Evolutionary conservation across 2,797 vertebrate genomes (phyloP).

Genomic region (Cyclopterus lumpus): DNA sequence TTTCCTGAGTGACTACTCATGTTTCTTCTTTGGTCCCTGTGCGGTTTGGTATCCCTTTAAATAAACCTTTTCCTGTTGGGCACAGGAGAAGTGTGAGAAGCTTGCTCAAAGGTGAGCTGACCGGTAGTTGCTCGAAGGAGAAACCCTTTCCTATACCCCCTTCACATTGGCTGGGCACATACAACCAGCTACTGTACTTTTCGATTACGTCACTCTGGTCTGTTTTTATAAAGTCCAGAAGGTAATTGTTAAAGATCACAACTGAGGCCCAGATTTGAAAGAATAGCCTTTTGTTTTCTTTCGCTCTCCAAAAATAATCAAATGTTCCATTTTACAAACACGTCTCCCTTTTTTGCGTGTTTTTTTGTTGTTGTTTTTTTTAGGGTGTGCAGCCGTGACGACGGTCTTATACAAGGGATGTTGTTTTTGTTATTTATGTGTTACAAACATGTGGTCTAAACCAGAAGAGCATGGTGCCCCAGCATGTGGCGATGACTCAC

Average conservation of each 20-base stretch:
- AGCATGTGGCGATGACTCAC: slow-evolving; percentile 79
- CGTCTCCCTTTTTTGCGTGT: too few relatives aligned
- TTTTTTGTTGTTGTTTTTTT: background rate
- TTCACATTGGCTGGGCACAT: slow-evolving; percentile 7
- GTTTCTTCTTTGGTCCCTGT: slow-evolving; percentile 15
- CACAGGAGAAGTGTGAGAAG: background rate
- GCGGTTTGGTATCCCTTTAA: slow-evolving; percentile 30
- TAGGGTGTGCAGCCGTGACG: background rate
- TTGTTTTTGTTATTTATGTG: slow-evolving; percentile 43
- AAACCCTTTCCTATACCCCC: slow-evolving; percentile 9
- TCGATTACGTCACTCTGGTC: slow-evolving; percentile 25
- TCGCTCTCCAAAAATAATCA: background rate
- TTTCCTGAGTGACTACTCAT: background rate
- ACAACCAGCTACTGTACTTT: slow-evolving; percentile 29
- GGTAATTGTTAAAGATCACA: slow-evolving; percentile 14
- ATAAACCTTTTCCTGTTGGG: slow-evolving; percentile 32
- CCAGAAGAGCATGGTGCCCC: slow-evolving; percentile 67
- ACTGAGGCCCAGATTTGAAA: slow-evolving; percentile 39
- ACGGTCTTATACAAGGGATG: slow-evolving; percentile 23
- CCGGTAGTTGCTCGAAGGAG: slow-evolving; percentile 22
- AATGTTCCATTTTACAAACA: slow-evolving; percentile 26
- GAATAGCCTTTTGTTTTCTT: slow-evolving; percentile 40
- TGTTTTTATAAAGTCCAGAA: slow-evolving; percentile 31
- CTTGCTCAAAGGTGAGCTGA: slow-evolving; percentile 9
- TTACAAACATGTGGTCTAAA: slow-evolving; percentile 67